phyloP scores from a whole-genome alignment of 1,140 invertebrate genomes.

The Saccostrea glomerata region DNA sequence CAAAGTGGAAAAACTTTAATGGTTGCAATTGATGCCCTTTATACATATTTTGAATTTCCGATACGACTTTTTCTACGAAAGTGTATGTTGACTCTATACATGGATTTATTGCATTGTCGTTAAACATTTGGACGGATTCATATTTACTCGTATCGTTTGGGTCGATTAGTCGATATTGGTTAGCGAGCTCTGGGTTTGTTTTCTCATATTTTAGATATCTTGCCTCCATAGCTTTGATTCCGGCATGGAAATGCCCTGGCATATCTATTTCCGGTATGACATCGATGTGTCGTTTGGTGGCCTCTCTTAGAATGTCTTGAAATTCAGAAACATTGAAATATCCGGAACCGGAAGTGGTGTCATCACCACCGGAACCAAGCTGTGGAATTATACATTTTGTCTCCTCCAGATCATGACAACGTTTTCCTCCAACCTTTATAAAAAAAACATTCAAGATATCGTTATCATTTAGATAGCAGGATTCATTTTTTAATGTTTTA shows the following conservation, averaged over 20 bases:
- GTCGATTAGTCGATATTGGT: conserved; percentile 61
- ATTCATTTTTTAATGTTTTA: no score
- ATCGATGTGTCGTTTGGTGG: conserved; percentile 66
- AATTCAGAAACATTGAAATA: conserved; percentile 70
- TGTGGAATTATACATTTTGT: conserved; percentile 67
- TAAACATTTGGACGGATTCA: conserved; percentile 67
- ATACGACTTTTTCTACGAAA: conserved; percentile 60
- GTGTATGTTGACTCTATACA: conserved; percentile 71
- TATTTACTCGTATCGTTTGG: conserved; percentile 52
- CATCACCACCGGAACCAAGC: conserved; percentile 71
- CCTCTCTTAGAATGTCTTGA: conserved; percentile 67
- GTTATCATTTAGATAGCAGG: no score
- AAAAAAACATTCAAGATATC: not conserved
- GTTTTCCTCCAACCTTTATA: conserved; percentile 67
- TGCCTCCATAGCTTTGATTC: conserved; percentile 70
- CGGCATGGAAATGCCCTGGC: conserved; percentile 74
- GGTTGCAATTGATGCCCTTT: conserved; percentile 48
- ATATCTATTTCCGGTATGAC: conserved; percentile 77
- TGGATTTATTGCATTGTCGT: conserved; percentile 71
- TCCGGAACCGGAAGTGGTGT: conserved; percentile 61
- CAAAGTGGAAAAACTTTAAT: conserved; percentile 71
- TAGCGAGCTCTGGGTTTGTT: conserved; percentile 14
- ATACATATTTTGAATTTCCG: conserved; percentile 64
- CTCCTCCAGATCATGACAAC: conserved; percentile 69
- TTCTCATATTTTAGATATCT: conserved; percentile 39